Percentiles rank a stretch among this genome's conserved stretches.
Conservation (phyloP, 2,888 invertebrate genomes). For the Mimachlamys varia region DNA sequence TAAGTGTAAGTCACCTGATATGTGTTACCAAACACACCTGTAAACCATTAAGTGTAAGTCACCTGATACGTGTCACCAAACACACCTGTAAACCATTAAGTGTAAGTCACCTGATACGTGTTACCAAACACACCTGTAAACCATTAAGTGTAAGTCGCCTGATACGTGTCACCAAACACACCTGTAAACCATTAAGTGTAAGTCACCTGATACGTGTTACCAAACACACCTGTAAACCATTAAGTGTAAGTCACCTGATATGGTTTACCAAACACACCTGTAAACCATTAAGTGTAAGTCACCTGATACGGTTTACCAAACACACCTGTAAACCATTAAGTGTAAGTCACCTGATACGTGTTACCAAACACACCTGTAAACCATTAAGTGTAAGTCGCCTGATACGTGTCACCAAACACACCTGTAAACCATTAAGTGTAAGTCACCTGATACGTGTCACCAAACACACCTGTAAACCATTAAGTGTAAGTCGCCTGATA, state of each 20-base stretch:
- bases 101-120: slow-evolving; percentile 72
- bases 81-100: no score
- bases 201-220: slow-evolving; percentile 73
- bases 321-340: no score
- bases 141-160: slow-evolving; percentile 70
- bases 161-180: slow-evolving; percentile 75
- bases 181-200: no score
- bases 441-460: slow-evolving; percentile 73
- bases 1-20: slow-evolving; percentile 72
- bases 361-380: slow-evolving; percentile 74
- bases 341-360: slow-evolving; percentile 72
- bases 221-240: slow-evolving; percentile 74
- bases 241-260: slow-evolving; percentile 72
- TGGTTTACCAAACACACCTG: slow-evolving; percentile 73
- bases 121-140: slow-evolving; percentile 74
- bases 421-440: no score
- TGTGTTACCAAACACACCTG: slow-evolving; percentile 73
- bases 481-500: slow-evolving; percentile 72
- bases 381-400: slow-evolving; percentile 70
- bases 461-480: slow-evolving; percentile 74
- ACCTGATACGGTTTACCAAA: slow-evolving; percentile 76
- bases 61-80: slow-evolving; percentile 76
- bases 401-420: slow-evolving; percentile 75
- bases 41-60: no score
- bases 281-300: no score